Conservation (phyloP, 2,113 vertebrate genomes). For the Agapornis roseicollis region DNA sequence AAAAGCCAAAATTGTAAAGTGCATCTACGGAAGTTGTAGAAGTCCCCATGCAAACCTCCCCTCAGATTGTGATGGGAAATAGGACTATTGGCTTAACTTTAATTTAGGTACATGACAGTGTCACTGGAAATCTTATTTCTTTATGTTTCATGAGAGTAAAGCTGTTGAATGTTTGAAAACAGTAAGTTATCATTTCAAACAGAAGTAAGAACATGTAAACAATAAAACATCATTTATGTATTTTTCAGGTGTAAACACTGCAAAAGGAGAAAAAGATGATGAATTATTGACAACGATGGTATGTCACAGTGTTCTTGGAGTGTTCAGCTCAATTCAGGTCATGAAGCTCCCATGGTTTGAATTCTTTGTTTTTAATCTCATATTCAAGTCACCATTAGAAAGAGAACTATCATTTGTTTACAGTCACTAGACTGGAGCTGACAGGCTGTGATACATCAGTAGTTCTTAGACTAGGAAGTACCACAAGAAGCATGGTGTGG, state of each 20-base stretch:
- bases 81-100: background rate
- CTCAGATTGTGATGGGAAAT: background rate
- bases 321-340: background rate
- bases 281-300: slow-evolving; percentile 92
- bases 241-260: slow-evolving; percentile 79
- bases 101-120: background rate
- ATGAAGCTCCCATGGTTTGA: background rate
- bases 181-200: background rate
- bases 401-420: background rate
- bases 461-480: background rate
- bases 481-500: background rate
- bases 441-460: background rate
- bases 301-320: slow-evolving; percentile 17
- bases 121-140: background rate
- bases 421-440: background rate
- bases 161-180: background rate
- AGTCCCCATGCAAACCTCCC: background rate
- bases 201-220: background rate
- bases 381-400: background rate
- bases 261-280: slow-evolving; percentile 83
- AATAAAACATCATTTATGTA: background rate
- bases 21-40: background rate
- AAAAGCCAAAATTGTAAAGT: background rate
- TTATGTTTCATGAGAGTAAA: background rate
- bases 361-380: background rate